These are phyloP conservation scores for Leptonema lineaticorne DNA, from an alignment of 1,140 invertebrate genomes.

Conservation along the genomic window DNA sequence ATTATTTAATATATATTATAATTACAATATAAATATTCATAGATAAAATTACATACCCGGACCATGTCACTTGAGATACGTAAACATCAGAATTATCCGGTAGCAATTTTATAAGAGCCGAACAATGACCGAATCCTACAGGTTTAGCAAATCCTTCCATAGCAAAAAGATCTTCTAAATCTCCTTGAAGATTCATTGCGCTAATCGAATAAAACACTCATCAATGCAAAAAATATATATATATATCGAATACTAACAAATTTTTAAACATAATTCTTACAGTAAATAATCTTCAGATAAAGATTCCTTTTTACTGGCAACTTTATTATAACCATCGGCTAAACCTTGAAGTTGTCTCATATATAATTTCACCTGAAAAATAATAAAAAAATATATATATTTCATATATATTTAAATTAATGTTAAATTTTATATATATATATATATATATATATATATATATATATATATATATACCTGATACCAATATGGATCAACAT, in stretches of 20 bases:
- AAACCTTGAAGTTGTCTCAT: constrained; percentile 51
- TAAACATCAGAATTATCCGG: constrained; percentile 60
- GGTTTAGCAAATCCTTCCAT: constrained; percentile 35
- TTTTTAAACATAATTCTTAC: constrained; percentile 43
- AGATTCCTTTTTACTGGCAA: constrained; percentile 45
- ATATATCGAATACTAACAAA: neutral
- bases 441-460: too few species aligned
- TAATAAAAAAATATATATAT: neutral
- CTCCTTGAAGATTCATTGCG: constrained; percentile 57
- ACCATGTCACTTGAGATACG: constrained; percentile 68
- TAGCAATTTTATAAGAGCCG: constrained; percentile 65
- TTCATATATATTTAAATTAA: constrained; percentile 17
- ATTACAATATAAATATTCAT: neutral
- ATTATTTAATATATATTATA: neutral
- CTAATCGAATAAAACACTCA: constrained; percentile 34
- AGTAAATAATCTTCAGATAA: constrained; percentile 48
- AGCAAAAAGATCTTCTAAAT: constrained; percentile 63
- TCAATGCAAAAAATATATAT: neutral
- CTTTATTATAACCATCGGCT: constrained; percentile 48
- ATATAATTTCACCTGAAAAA: constrained; percentile 44
- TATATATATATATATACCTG: constrained; percentile 48
- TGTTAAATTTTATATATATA: constrained; percentile 13
- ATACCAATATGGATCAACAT: constrained; percentile 60
- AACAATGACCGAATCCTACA: constrained; percentile 53
- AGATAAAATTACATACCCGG: constrained; percentile 43